Base-by-base conservation (phyloP, 2,113 vertebrate genomes). In the Corydoras sp. region DNA sequence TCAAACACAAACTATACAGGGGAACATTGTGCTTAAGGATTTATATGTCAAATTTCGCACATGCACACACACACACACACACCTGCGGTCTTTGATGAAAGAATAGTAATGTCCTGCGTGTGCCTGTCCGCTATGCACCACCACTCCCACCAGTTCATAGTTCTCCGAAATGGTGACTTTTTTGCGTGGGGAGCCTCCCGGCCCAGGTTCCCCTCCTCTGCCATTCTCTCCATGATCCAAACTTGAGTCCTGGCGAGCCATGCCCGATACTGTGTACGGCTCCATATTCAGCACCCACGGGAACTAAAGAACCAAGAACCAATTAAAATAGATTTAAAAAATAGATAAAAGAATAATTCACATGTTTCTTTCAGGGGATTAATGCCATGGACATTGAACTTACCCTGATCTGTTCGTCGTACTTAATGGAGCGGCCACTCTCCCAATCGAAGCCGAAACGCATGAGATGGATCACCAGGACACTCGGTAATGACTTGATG, bases 231-330 rank as follows among this genome's bases (percentile, higher is more conserved):
- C 89, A 24, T 88, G 94, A 82, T 98, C 97, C 0, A 89, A 89
- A 65, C 93, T 97, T 0, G 93, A 97, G 82, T 98, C 97, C 78
- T 96, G 97, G 9, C 96, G 95, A 69, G 97, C 96, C 95, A 98
- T 98, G 71, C 97, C 97, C 0, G 95, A 92, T 58, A 98, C 95
- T 0, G 96, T 99, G 87, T 99, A 99, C 5, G 97, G 97, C 84
- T 98, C 97, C 97, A 99, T 99, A 85, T 99, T 98, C 75, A 99
- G 79, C 88, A 98, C 93, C 95, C 96, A 98, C 24, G 97, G 97
- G 80, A 99, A 99, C 96, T 98, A 82, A 71, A 8, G 9, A 35
- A 10, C 7, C 7, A 71, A 8, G 9, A 35, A 10, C 7, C 7
- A 43, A 5, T 43, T 4, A 43, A 8, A 43, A 43, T 43, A 5